Conservation (phyloP, 1,140 invertebrate species). For the Lepidostoma basale region DNA sequence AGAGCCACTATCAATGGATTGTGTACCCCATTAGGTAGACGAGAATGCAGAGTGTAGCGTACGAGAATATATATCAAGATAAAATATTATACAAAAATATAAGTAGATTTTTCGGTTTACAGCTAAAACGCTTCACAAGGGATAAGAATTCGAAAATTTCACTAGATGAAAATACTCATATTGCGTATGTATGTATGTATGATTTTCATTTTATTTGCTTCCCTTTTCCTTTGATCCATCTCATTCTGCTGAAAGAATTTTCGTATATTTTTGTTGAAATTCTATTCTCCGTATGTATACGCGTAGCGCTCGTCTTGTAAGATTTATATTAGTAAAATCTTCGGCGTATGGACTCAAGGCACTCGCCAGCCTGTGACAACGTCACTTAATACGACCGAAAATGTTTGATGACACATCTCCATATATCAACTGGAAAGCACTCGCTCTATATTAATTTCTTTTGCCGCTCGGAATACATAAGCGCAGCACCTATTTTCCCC, state of each 20-base stretch:
- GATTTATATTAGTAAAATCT: not conserved
- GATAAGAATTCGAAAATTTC: no score
- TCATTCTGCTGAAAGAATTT: not conserved
- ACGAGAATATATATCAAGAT: no score
- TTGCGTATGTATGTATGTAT: no score
- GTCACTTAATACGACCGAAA: slow-evolving; percentile 26
- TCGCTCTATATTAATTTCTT: slow-evolving; percentile 19
- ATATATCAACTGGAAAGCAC: slow-evolving; percentile 20
- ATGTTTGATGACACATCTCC: slow-evolving; percentile 19
- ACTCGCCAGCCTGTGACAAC: slow-evolving; percentile 11
- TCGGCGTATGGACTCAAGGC: not conserved
- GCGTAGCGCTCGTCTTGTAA: not conserved
- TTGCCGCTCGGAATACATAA: slow-evolving; percentile 7
- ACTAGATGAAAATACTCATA: no score
- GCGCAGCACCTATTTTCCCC: no score
- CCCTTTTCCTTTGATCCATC: not conserved
- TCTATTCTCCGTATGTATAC: not conserved
- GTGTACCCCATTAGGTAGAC: no score
- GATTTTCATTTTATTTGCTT: no score
- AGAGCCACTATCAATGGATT: no score
- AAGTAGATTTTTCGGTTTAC: no score
- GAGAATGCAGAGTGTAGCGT: no score
- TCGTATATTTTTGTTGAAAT: not conserved
- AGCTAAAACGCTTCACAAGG: no score
- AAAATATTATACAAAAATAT: no score